A percentile compares a stretch with the other conserved stretches of the same genome.
phyloP scores from a whole-genome alignment of 1,140 invertebrate genomes.

The Aricia agestis region DNA sequence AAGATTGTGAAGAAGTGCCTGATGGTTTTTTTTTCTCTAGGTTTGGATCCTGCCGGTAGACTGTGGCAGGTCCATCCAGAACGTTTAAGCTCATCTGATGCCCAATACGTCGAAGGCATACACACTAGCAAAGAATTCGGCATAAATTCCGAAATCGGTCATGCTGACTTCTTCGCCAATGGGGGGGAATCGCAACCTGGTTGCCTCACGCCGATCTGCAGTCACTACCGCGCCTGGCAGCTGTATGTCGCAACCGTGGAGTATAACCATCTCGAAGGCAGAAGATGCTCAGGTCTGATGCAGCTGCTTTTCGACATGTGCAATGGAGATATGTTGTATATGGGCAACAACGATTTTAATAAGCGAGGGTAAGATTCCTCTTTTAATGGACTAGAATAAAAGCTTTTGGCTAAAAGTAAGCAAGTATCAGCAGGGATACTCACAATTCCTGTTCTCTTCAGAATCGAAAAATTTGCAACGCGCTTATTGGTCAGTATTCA shows the following conservation, averaged over 20 bases:
- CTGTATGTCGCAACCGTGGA: slow-evolving; percentile 75
- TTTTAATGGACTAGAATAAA: no score
- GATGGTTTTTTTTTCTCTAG: slow-evolving; percentile 20
- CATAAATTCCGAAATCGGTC: slow-evolving; percentile 70
- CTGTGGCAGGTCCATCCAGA: slow-evolving; percentile 36
- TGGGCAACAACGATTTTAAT: slow-evolving; percentile 49
- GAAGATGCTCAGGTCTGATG: slow-evolving; percentile 30
- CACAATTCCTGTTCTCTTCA: no score
- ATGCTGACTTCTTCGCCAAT: slow-evolving; percentile 89
- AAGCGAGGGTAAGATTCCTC: slow-evolving; percentile 44
- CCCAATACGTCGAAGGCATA: slow-evolving; percentile 80
- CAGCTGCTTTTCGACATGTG: slow-evolving; percentile 46
- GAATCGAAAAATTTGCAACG: no score
- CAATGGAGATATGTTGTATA: slow-evolving; percentile 32
- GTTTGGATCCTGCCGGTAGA: slow-evolving; percentile 44
- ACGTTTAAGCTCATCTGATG: slow-evolving; percentile 57
- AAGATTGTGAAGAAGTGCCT: neutral
- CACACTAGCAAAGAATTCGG: slow-evolving; percentile 79
- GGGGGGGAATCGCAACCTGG: slow-evolving; percentile 78
- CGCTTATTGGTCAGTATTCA: no score
- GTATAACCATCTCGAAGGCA: slow-evolving; percentile 46
- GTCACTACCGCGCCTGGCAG: slow-evolving; percentile 79
- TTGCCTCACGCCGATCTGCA: slow-evolving; percentile 75
- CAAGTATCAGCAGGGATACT: no score
- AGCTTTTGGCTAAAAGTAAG: no score